Conservation (phyloP, 1,140 invertebrate genomes). For the Harpegnathos saltator region DNA sequence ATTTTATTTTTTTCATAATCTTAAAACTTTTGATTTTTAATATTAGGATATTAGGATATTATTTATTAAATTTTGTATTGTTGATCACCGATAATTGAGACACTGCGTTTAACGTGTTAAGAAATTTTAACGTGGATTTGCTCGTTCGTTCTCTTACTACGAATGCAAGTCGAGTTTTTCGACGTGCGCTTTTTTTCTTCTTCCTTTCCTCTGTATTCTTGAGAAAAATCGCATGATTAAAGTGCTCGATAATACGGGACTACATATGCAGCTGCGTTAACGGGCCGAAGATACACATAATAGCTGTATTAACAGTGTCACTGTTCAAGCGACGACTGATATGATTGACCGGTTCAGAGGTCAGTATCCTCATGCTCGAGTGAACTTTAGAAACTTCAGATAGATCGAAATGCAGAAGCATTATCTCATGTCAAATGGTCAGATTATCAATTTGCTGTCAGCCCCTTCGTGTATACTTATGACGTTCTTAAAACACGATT, state of each 20-base stretch:
- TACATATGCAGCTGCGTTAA: slow-evolving; percentile 55
- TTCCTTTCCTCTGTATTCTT: not conserved
- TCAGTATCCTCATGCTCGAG: slow-evolving; percentile 46
- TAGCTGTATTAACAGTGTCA: slow-evolving; percentile 38
- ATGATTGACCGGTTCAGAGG: slow-evolving; percentile 59
- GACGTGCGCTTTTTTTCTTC: no score
- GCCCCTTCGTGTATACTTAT: not conserved
- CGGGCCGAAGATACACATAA: slow-evolving; percentile 42
- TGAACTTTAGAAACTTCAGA: slow-evolving; percentile 9
- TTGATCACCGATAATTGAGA: no score
- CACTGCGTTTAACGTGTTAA: no score
- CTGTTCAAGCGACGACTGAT: slow-evolving; percentile 35
- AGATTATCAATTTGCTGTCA: not conserved
- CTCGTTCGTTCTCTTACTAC: not conserved
- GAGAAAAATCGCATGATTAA: slow-evolving; percentile 1
- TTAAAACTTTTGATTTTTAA: no score
- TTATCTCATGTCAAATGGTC: not conserved
- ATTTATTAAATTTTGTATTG: no score
- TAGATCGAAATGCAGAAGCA: slow-evolving; percentile 1
- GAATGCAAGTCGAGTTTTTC: not conserved
- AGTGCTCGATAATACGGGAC: slow-evolving; percentile 7
- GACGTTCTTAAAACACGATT: no score
- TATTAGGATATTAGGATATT: no score
- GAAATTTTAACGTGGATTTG: no score
- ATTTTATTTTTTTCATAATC: no score